Evolutionary conservation across 2,797 vertebrate species (phyloP).

Genomic region (Bradypus variegatus): DNA sequence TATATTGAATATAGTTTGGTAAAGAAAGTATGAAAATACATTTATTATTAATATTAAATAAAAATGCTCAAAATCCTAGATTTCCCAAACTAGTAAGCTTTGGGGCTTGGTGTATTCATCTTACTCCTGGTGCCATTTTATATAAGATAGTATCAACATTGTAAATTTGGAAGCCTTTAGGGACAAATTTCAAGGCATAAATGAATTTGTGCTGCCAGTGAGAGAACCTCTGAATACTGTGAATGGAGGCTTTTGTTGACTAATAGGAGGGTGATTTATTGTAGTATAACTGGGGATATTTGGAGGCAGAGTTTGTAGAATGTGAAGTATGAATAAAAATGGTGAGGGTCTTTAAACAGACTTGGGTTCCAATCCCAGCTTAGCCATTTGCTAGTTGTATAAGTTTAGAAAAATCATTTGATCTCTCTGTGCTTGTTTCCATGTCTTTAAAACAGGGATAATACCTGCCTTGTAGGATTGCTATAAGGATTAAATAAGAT

Average conservation of each 20-base stretch:
- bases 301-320: conserved; percentile 25
- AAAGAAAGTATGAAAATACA: conserved; percentile 29
- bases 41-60: conserved; percentile 22
- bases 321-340: conserved; percentile 39
- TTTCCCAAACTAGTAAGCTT: conserved; percentile 36
- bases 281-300: conserved; percentile 6
- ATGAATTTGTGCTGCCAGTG: conserved; percentile 18
- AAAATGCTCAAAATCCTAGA: conserved; percentile 22
- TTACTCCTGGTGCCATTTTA: conserved; percentile 23
- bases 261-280: conserved; percentile 12
- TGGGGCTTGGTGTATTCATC: conserved; percentile 13
- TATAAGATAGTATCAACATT: conserved; percentile 31
- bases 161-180: conserved; percentile 25
- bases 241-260: conserved; percentile 32
- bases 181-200: conserved; percentile 32
- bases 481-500: conserved; percentile 31
- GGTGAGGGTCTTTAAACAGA: conserved; percentile 30
- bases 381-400: conserved; percentile 26
- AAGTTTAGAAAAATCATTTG: conserved; percentile 6
- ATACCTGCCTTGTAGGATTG: conserved; percentile 21
- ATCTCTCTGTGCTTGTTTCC: conserved; percentile 7
- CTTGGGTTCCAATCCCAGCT: conserved; percentile 2
- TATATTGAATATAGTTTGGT: conserved; percentile 26
- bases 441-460: conserved; percentile 23
- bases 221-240: neutral